Evolutionary conservation across 2,888 invertebrate genomes (phyloP).

Genomic region (Dicyrtoma fusca): DNA sequence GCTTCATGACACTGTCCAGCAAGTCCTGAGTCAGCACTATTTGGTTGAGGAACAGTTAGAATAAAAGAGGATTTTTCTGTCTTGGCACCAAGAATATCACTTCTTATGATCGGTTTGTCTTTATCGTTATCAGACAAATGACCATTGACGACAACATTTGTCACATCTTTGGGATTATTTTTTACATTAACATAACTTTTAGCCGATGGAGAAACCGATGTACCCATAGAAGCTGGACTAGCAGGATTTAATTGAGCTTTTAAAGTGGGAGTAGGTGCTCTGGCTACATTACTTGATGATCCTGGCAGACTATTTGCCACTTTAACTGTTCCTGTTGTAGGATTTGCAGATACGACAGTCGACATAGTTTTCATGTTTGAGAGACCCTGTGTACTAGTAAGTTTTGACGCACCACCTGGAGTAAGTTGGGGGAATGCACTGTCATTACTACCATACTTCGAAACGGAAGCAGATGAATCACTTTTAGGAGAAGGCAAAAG

Average conservation of each 20-base stretch:
- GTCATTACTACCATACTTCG: neutral
- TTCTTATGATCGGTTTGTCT: constrained; percentile 14
- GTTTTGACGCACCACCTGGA: constrained; percentile 17
- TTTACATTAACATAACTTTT: neutral
- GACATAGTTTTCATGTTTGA: constrained; percentile 19
- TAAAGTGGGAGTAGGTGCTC: constrained; percentile 3
- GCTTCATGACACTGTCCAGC: constrained; percentile 39
- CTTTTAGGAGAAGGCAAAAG: constrained; percentile 29
- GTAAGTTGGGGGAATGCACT: constrained; percentile 35
- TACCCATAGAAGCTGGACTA: constrained; percentile 21
- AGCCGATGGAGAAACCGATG: neutral
- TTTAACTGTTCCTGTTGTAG: neutral
- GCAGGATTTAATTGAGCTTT: constrained; percentile 23
- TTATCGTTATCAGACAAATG: constrained; percentile 23
- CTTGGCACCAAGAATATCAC: constrained; percentile 38
- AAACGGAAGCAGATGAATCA: constrained; percentile 12
- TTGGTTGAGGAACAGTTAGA: constrained; percentile 24
- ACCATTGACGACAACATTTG: constrained; percentile 29
- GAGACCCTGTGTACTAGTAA: constrained; percentile 20
- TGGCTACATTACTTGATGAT: neutral
- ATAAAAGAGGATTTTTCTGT: constrained; percentile 13
- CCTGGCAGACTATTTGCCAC: neutral
- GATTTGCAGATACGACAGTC: constrained; percentile 5
- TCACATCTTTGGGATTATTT: neutral
- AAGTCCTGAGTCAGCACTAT: constrained; percentile 25